Evolutionary conservation across 92 coral and sea anemone genomes (phyloP), one percentile per base, ranked within the genome.

Genomic region (Epizoanthus illoricatus): DNA sequence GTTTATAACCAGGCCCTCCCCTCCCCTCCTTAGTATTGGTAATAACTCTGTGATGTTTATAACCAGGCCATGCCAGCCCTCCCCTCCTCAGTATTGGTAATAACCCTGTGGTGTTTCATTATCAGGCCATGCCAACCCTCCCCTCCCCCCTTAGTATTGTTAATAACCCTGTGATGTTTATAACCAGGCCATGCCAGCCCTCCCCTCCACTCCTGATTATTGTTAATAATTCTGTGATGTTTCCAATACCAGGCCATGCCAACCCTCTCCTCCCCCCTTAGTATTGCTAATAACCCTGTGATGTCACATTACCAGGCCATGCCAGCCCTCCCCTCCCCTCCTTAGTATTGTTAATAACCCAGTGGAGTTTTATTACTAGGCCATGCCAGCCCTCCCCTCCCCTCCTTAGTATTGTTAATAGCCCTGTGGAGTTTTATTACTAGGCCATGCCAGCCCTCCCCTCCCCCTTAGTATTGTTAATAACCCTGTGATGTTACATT

Each of bases 401-500:
- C 98, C 98, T 1, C 71, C 97, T 8, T 84, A n/a, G 87, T 95
- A 57, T 93, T 95, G 98, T 87, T 91, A 75, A 80, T 95, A 85
- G 97, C 93, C 70, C 98, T 4, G 16, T 0, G 23, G 7, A 11
- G 5, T 8, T 74, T 52, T 47, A 33, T 47, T 68, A 88, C 59
- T 58, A 95, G 98, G 97, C 94, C 79, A 93, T 95, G 98, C 65
- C 94, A 73, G 83, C 85, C 18, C 84, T 95, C 62, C 98, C 98
- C 13, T 90, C 91, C 6, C 98, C 98, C 97, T 7, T n/a, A n/a
- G 87, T 95, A 57, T 93, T 95, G 98, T 87, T 91, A 75, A 80
- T 95, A 85, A 97, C 93, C 70, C 98, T 4, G 16, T 0, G 23
- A 13, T n/a, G 5, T 8, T 74, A 40, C 41, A 33, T 47, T 68